A percentile compares a stretch with the other conserved stretches of the same genome.
phyloP scores from a whole-genome alignment of 2,888 invertebrate species.

The Holacanthella duospinosa region DNA sequence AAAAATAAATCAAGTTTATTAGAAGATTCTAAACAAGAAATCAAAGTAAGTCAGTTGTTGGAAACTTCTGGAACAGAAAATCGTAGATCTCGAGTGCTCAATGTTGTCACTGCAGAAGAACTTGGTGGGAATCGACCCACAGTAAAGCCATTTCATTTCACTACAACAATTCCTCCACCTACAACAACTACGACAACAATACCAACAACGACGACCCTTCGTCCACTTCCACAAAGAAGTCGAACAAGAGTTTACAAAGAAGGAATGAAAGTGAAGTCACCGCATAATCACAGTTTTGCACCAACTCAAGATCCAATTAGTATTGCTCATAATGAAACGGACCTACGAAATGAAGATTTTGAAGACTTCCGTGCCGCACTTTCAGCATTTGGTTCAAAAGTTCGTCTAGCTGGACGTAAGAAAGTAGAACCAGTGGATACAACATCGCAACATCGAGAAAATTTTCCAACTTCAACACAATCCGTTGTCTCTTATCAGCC shows the following conservation, averaged over 20 bases:
- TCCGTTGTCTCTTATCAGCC: no score
- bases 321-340: conserved; percentile 25
- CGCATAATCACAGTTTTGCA: conserved; percentile 34
- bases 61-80: background rate
- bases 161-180: conserved; percentile 20
- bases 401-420: conserved; percentile 2
- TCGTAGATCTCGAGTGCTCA: background rate
- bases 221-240: background rate
- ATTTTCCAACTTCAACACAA: background rate
- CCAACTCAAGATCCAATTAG: conserved; percentile 32
- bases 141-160: conserved; percentile 32
- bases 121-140: conserved; percentile 33
- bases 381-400: conserved; percentile 30
- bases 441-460: background rate
- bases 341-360: conserved; percentile 32
- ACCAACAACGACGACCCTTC: background rate
- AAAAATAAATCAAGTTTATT: background rate
- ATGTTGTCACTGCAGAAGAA: conserved; percentile 35
- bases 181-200: conserved; percentile 17
- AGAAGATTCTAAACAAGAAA: background rate
- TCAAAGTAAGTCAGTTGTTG: background rate
- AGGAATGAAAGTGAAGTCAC: conserved; percentile 19
- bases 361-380: conserved; percentile 30
- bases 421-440: background rate
- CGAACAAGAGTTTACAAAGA: background rate